phyloP scores from a whole-genome alignment of 1,140 invertebrate species.

The honey bee (Apis mellifera) region DNA sequence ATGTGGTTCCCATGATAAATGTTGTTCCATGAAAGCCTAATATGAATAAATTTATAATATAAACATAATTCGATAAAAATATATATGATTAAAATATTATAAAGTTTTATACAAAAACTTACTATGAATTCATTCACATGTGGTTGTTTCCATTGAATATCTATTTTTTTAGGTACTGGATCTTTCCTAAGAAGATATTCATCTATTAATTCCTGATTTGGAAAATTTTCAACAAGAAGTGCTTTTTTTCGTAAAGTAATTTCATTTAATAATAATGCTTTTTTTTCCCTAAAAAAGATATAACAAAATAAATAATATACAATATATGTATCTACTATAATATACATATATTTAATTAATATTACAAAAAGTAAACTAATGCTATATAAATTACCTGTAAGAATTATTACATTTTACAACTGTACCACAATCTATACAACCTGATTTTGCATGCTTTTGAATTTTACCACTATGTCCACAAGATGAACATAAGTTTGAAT shows the following conservation, averaged over 20 bases:
- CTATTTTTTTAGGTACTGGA: constrained; percentile 76
- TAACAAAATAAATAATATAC: constrained; percentile 35
- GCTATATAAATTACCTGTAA: constrained; percentile 80
- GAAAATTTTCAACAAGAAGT: constrained; percentile 85
- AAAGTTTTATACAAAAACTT: constrained; percentile 62
- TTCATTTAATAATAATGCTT: constrained; percentile 85
- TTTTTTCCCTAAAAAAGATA: constrained; percentile 81
- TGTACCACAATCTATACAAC: constrained; percentile 85
- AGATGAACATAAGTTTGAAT: constrained; percentile 84
- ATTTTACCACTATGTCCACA: constrained; percentile 87
- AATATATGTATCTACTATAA: background rate
- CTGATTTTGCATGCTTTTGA: constrained; percentile 83
- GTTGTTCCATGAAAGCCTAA: constrained; percentile 85
- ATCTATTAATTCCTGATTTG: constrained; percentile 87
- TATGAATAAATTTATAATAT: constrained; percentile 65
- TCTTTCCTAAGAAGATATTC: constrained; percentile 86
- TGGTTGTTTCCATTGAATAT: constrained; percentile 85
- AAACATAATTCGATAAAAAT: background rate
- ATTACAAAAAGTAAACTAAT: background rate
- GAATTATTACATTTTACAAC: constrained; percentile 83
- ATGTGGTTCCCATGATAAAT: constrained; percentile 88
- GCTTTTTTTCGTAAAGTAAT: constrained; percentile 87
- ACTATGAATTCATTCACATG: constrained; percentile 86
- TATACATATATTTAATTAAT: background rate
- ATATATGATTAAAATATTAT: background rate